Evolutionary conservation across 1,140 invertebrate genomes (phyloP).

Genomic region (Augochlora pura): DNA sequence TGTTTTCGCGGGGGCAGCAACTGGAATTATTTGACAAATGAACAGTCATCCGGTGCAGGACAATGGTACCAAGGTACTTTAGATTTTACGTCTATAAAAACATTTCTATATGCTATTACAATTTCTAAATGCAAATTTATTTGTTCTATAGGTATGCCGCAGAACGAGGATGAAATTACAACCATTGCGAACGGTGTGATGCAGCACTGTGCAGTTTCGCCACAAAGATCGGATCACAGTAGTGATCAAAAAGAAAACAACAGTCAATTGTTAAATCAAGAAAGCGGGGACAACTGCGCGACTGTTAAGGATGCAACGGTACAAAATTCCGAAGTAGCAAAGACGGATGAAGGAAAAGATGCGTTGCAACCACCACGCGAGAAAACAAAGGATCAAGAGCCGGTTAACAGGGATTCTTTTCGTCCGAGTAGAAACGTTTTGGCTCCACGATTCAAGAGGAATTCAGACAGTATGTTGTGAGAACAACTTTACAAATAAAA

Average conservation of each 20-base stretch:
- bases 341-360: conserved; percentile 17
- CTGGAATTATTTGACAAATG: conserved; percentile 45
- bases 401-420: conserved; percentile 42
- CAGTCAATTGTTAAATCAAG: background rate
- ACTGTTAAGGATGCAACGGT: conserved; percentile 16
- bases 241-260: conserved; percentile 14
- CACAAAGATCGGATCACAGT: background rate
- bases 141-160: conserved; percentile 23
- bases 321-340: conserved; percentile 15
- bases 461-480: conserved; percentile 53
- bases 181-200: conserved; percentile 16
- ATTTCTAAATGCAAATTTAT: background rate
- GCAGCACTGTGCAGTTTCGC: conserved; percentile 37
- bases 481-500: conserved; percentile 4
- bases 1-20: conserved; percentile 25
- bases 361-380: background rate
- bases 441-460: conserved; percentile 65
- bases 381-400: conserved; percentile 27
- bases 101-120: background rate
- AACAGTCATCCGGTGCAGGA: conserved; percentile 15
- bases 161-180: conserved; percentile 25
- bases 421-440: conserved; percentile 50
- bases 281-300: background rate
- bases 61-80: conserved; percentile 33
- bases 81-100: conserved; percentile 19